These are phyloP conservation scores for Pristionchus entomophagus DNA, from an alignment of 2,888 invertebrate genomes.

Conservation along the genomic window DNA sequence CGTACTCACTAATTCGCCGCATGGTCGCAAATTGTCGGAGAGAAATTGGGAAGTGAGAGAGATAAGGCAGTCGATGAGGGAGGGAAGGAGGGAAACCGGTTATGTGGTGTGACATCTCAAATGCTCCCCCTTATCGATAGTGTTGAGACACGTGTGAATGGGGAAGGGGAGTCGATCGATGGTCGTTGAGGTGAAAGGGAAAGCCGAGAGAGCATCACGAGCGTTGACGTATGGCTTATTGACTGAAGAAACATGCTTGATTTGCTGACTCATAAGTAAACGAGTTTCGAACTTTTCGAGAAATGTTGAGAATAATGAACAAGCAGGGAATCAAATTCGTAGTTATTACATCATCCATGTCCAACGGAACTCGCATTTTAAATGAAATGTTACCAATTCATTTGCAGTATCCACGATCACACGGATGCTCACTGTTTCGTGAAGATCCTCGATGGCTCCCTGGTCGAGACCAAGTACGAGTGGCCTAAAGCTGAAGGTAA, in stretches of 20 bases:
- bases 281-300: no score
- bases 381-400: no score
- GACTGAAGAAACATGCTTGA: no score
- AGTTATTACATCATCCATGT: no score
- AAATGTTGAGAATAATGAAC: no score
- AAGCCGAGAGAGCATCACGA: no score
- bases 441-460: constrained; percentile 87
- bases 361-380: no score
- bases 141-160: background rate
- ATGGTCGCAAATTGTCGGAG: constrained; percentile 9
- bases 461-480: constrained; percentile 88
- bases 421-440: constrained; percentile 97
- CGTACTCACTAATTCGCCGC: background rate
- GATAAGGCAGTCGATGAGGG: background rate
- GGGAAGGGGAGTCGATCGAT: background rate
- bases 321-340: no score
- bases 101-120: background rate
- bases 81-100: background rate
- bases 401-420: constrained; percentile 93
- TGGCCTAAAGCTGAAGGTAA: constrained; percentile 83
- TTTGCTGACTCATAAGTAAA: no score
- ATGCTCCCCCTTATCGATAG: constrained; percentile 22
- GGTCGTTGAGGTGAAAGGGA: background rate
- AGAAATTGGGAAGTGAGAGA: background rate
- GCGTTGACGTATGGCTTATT: no score